phyloP scores from a whole-genome alignment of 2,888 invertebrate genomes.

The Cryptus armator region DNA sequence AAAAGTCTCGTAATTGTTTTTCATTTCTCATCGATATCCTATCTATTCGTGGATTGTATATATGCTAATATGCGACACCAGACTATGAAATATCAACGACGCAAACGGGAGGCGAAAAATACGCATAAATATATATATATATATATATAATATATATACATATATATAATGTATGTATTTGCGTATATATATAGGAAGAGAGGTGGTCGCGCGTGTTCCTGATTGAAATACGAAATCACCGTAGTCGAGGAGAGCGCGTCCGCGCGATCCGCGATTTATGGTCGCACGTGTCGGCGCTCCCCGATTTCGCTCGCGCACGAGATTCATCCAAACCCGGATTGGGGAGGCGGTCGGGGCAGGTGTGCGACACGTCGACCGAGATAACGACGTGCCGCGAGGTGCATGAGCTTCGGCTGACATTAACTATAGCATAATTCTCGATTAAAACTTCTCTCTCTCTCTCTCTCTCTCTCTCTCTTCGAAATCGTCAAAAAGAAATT shows the following conservation, averaged over 20 bases:
- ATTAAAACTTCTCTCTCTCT: conserved; percentile 32
- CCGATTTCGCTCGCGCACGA: conserved; percentile 65
- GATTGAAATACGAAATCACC: conserved; percentile 58
- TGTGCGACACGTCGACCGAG: conserved; percentile 64
- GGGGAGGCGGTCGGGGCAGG: conserved; percentile 46
- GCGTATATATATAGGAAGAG: neutral
- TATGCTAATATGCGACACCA: too few species aligned
- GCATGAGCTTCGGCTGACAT: conserved; percentile 47
- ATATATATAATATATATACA: too few species aligned
- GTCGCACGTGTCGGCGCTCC: conserved; percentile 70
- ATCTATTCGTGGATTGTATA: too few species aligned
- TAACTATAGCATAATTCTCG: conserved; percentile 54
- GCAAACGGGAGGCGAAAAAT: too few species aligned
- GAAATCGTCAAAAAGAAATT: neutral
- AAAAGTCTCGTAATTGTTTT: too few species aligned
- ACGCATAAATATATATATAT: too few species aligned
- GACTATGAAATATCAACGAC: too few species aligned
- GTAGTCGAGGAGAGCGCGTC: conserved; percentile 64
- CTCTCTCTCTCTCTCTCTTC: neutral
- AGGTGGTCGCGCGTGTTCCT: conserved; percentile 54
- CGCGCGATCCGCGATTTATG: conserved; percentile 66
- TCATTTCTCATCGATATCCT: too few species aligned
- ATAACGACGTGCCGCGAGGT: conserved; percentile 66
- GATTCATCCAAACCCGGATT: conserved; percentile 29
- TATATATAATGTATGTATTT: too few species aligned